Conservation (phyloP, 1,140 invertebrate species). For the Gonioctena quinquepunctata region DNA sequence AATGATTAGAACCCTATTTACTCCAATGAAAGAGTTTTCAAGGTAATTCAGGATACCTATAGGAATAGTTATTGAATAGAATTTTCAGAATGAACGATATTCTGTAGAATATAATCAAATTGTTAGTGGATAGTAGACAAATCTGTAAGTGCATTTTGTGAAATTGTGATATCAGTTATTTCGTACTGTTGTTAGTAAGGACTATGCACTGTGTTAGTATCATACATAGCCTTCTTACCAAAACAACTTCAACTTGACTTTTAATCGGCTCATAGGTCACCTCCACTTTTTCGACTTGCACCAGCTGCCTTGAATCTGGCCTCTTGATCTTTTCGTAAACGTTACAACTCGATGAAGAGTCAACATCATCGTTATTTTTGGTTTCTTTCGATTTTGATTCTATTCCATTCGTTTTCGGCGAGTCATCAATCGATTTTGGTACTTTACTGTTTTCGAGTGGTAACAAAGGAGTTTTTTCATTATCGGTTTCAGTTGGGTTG, state of each 20-base stretch:
- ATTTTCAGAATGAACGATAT: too few relatives aligned
- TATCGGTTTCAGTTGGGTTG: constrained; percentile 2
- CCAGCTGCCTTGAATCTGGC: constrained; percentile 24
- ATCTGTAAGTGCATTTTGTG: too few relatives aligned
- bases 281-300: constrained; percentile 38
- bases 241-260: constrained; percentile 35
- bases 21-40: too few relatives aligned
- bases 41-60: too few relatives aligned
- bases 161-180: too few relatives aligned
- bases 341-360: constrained; percentile 17
- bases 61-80: too few relatives aligned
- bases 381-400: constrained; percentile 9
- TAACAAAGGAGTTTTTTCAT: background rate
- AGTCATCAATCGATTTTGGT: background rate
- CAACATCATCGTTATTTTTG: constrained; percentile 1
- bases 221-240: constrained; percentile 33
- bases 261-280: constrained; percentile 36
- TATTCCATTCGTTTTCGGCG: constrained; percentile 2
- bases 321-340: constrained; percentile 12
- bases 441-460: background rate
- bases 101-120: too few relatives aligned
- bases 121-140: too few relatives aligned
- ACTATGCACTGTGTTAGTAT: background rate
- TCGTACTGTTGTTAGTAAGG: background rate
- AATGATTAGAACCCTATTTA: too few relatives aligned